phyloP scores from a whole-genome alignment of 2,888 invertebrate species.

The Argynnis bischoffii region DNA sequence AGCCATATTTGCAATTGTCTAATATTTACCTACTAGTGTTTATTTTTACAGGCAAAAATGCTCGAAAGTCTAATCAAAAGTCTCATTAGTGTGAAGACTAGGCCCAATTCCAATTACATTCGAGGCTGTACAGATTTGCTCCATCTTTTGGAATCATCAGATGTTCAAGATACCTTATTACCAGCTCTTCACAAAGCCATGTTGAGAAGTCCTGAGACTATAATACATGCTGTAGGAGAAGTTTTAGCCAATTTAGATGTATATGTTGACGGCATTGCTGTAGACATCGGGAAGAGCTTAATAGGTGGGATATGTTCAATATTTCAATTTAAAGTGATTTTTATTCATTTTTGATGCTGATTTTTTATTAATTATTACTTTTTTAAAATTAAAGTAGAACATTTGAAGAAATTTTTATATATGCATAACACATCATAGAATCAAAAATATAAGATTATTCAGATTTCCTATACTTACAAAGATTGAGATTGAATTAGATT shows the following conservation, averaged over 20 bases:
- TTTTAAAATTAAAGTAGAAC: too few relatives aligned
- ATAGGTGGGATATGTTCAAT: conserved; percentile 80
- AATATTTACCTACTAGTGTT: neutral
- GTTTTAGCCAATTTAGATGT: conserved; percentile 87
- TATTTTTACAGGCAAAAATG: conserved; percentile 77
- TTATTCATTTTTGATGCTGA: too few relatives aligned
- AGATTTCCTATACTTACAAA: too few relatives aligned
- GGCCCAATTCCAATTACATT: conserved; percentile 87
- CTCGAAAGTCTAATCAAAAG: conserved; percentile 89
- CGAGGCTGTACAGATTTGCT: conserved; percentile 86
- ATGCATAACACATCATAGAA: too few relatives aligned
- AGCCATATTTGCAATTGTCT: too few relatives aligned
- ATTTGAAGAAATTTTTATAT: too few relatives aligned
- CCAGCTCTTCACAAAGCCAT: conserved; percentile 95
- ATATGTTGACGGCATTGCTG: conserved; percentile 89
- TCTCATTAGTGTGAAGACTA: conserved; percentile 88
- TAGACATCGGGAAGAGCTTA: conserved; percentile 91
- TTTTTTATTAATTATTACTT: too few relatives aligned
- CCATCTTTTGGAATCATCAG: conserved; percentile 82
- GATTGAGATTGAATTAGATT: too few relatives aligned
- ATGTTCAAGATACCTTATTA: conserved; percentile 88
- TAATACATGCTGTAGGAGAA: conserved; percentile 90
- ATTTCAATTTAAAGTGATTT: too few relatives aligned
- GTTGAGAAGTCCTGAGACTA: conserved; percentile 96
- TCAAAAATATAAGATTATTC: too few relatives aligned